Evolutionary conservation across 2,797 vertebrate genomes (phyloP).

Genomic region (Aldrovandia affinis): DNA sequence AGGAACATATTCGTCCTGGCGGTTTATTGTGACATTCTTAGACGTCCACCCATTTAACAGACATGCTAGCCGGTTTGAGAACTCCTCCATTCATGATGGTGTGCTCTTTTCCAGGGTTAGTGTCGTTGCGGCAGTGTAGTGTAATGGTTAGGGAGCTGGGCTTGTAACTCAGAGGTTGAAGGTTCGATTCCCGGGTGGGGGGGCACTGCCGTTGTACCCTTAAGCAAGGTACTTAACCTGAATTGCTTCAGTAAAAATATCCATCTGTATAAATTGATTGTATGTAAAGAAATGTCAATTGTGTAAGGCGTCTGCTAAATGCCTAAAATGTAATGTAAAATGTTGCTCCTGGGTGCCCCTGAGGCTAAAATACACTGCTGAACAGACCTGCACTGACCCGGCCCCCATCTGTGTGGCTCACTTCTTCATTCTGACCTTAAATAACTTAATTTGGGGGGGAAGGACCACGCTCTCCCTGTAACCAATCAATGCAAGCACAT

Average conservation of each 20-base stretch:
- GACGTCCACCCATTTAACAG: background rate
- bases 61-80: background rate
- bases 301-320: too few species aligned
- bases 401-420: background rate
- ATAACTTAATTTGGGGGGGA: background rate
- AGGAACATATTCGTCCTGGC: too few species aligned
- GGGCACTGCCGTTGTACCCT: too few species aligned
- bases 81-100: background rate
- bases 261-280: too few species aligned
- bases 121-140: too few species aligned
- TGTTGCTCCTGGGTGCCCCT: background rate
- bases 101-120: background rate
- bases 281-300: too few species aligned
- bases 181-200: too few species aligned
- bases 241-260: too few species aligned
- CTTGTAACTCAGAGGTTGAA: too few species aligned
- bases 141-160: too few species aligned
- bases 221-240: too few species aligned
- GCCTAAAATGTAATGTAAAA: too few species aligned
- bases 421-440: background rate
- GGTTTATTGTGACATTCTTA: background rate
- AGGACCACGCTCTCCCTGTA: background rate
- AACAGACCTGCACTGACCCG: background rate
- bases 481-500: background rate
- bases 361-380: background rate